Evolutionary conservation across 1,140 invertebrate genomes (phyloP).

Genomic region (Ephestia elutella): DNA sequence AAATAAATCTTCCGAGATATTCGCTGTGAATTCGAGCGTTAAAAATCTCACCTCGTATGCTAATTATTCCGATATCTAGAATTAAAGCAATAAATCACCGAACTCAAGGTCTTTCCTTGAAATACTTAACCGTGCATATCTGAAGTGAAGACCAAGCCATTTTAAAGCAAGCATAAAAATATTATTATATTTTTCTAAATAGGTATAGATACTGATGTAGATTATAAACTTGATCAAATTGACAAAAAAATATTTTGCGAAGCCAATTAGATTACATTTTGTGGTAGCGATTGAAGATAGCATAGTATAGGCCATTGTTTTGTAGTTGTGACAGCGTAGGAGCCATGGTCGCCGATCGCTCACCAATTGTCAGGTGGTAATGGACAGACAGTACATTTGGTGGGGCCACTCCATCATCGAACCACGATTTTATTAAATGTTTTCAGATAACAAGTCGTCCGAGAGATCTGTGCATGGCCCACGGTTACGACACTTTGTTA

Average conservation of each 20-base stretch:
- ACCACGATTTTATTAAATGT: conserved; percentile 52
- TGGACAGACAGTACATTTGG: conserved; percentile 38
- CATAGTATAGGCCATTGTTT: conserved; percentile 53
- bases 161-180: not conserved
- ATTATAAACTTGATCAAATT: conserved; percentile 16
- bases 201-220: conserved; percentile 17
- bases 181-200: not conserved
- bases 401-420: conserved; percentile 52
- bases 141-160: not conserved
- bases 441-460: conserved; percentile 33
- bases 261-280: conserved; percentile 69
- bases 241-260: conserved; percentile 43
- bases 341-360: conserved; percentile 41
- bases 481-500: conserved; percentile 49
- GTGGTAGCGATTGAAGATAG: conserved; percentile 67
- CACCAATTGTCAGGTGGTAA: conserved; percentile 60
- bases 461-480: conserved; percentile 19
- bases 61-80: conserved; percentile 4
- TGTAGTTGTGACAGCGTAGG: conserved; percentile 40
- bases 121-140: not conserved
- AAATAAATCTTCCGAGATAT: conserved; percentile 7
- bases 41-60: conserved; percentile 13
- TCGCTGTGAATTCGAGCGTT: conserved; percentile 8
- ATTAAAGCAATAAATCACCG: conserved; percentile 8
- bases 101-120: conserved; percentile 6